Base-by-base conservation (phyloP, 2,888 invertebrate genomes). In the Microplitis manilae region DNA sequence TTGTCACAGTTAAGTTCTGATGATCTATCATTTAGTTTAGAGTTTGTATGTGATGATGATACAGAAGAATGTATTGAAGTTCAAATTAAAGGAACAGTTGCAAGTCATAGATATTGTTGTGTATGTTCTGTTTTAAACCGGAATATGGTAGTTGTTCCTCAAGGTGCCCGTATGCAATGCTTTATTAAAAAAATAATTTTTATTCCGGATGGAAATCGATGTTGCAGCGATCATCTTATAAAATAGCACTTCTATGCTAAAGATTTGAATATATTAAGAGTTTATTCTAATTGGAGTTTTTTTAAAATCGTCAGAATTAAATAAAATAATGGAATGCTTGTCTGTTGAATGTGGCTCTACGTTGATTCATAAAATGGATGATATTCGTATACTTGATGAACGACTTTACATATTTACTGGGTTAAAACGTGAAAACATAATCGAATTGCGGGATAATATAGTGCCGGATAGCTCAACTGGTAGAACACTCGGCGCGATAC, bases 161-260 rank as follows among this genome's bases (percentile, higher is more conserved):
- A 78, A 68, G 75, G 82, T 73, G 81, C 81, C 61, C 74, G 82
- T 5, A 76, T 79, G 59, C 80, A 80, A 75, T 77, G 70, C 8
- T 80, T 72, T 15, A 77, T 75, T 13, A 77, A 83, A 65, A 78
- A 6, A 68, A 68, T 72, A 64, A 80, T 83, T 69, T 78, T 77
- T 5, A 83, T 82, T 73, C 79, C 81, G 40, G 60, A 67, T 41
- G 81, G 78, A 68, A 83, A 85, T 82, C 80, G 82, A 30, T 83
- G 83, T 61, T 83, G 82, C 64, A 8, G 38, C 8, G 69, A 8
- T 59, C 82, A 83, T 70, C 65, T 83, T 8, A 81, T 84, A 6
- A 82, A 81, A 62, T 76, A 81, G n/a, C 71, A 77, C 9, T 81
- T 85, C 73, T 82, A 76, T 59, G 70, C 70, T 9, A 70, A 81